Conservation (phyloP, 2,797 vertebrate genomes). For the Acanthurus leucopareius region DNA sequence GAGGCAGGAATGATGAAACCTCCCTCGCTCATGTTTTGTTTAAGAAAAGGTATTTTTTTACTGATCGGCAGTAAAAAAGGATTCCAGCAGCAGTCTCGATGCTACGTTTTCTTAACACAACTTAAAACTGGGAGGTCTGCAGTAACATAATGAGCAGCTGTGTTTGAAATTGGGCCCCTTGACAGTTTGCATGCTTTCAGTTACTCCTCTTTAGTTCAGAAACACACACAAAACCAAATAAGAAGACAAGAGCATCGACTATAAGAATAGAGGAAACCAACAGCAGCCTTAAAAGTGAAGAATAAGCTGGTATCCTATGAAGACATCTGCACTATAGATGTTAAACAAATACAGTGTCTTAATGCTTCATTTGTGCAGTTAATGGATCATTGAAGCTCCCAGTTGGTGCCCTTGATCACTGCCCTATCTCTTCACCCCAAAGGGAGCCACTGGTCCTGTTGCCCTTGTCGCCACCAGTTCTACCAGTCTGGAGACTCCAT, state of each 20-base stretch:
- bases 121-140: constrained; percentile 37
- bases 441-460: constrained; percentile 69
- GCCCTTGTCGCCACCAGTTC: constrained; percentile 66
- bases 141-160: constrained; percentile 64
- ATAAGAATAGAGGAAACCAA: constrained; percentile 8
- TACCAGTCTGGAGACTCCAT: constrained; percentile 79
- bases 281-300: constrained; percentile 2
- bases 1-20: constrained; percentile 30
- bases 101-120: constrained; percentile 35
- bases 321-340: not conserved
- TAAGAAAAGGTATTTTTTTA: constrained; percentile 41
- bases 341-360: constrained; percentile 1
- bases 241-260: constrained; percentile 16
- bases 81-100: constrained; percentile 9
- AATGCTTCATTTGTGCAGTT: constrained; percentile 13
- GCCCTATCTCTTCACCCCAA: constrained; percentile 64
- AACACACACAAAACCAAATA: constrained; percentile 22
- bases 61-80: constrained; percentile 15
- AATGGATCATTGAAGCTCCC: constrained; percentile 31
- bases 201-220: constrained; percentile 55
- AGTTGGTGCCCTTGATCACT: constrained; percentile 55
- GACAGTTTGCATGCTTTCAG: constrained; percentile 62
- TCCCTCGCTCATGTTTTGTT: constrained; percentile 39
- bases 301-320: not conserved
- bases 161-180: constrained; percentile 62